These are phyloP conservation scores for Otocyon megalotis DNA, from an alignment of 2,113 vertebrate species.

Conservation along the genomic window DNA sequence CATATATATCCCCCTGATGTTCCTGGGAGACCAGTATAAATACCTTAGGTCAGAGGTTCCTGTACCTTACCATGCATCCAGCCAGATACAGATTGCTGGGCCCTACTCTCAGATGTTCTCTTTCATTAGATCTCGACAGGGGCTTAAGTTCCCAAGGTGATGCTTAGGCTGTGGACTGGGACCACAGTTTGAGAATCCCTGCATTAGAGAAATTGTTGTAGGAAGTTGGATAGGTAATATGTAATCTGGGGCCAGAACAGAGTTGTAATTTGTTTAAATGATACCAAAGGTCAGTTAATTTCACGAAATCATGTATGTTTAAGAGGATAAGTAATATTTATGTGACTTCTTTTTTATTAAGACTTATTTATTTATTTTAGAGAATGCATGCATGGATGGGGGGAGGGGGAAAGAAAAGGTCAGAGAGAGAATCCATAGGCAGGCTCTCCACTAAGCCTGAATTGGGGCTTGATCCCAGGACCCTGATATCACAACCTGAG, in stretches of 20 bases:
- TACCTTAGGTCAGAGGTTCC: background rate
- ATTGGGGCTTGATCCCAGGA: no score
- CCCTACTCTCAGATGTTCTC: background rate
- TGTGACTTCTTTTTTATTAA: background rate
- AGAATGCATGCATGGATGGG: no score
- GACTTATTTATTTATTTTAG: no score
- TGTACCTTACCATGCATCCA: no score
- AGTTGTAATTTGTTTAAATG: background rate
- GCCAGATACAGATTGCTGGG: background rate
- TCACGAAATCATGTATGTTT: background rate
- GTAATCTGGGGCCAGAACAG: background rate
- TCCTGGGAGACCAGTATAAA: background rate
- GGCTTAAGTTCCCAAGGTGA: background rate
- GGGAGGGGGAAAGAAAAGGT: no score
- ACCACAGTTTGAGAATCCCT: background rate
- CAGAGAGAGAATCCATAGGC: no score
- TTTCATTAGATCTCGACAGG: background rate
- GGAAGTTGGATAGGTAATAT: no score
- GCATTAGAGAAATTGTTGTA: background rate
- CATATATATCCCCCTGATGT: background rate
- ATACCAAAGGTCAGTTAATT: background rate
- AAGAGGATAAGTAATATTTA: background rate
- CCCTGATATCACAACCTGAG: no score
- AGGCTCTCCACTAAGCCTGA: no score
- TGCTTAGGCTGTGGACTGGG: background rate